Evolutionary conservation across 2,888 invertebrate genomes (phyloP).

Genomic region (Philopedon plagiatum): DNA sequence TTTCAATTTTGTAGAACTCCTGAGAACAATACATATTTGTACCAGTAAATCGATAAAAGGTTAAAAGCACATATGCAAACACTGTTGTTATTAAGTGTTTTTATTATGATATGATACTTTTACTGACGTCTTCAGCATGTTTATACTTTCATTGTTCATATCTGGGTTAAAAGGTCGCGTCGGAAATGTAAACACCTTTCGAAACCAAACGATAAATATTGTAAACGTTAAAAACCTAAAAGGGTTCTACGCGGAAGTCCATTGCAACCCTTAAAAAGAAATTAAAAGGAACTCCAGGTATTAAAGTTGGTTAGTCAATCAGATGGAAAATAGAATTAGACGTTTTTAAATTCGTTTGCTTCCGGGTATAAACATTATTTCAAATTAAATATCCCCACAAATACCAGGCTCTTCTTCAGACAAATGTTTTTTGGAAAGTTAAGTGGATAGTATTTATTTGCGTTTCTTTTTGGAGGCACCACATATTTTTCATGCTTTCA

Average conservation of each 20-base stretch:
- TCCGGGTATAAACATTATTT: conserved; percentile 1
- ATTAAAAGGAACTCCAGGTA: neutral
- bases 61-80: too few species aligned
- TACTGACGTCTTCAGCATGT: too few species aligned
- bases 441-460: too few species aligned
- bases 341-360: conserved; percentile 25
- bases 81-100: too few species aligned
- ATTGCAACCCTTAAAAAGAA: neutral
- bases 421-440: too few species aligned
- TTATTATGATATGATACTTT: too few species aligned
- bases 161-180: neutral
- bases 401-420: too few species aligned
- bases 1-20: too few species aligned
- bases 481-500: too few species aligned
- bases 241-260: neutral
- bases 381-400: conserved; percentile 21
- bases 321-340: conserved; percentile 38
- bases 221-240: conserved; percentile 3
- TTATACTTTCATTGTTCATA: neutral
- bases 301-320: conserved; percentile 8
- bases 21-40: too few species aligned
- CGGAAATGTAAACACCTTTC: conserved; percentile 1
- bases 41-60: too few species aligned
- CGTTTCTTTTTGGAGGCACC: too few species aligned
- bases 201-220: conserved; percentile 6